Percentiles rank a stretch among this genome's conserved stretches.
phyloP scores from a whole-genome alignment of 1,140 invertebrate genomes.

The Zeugodacus cucurbitae region DNA sequence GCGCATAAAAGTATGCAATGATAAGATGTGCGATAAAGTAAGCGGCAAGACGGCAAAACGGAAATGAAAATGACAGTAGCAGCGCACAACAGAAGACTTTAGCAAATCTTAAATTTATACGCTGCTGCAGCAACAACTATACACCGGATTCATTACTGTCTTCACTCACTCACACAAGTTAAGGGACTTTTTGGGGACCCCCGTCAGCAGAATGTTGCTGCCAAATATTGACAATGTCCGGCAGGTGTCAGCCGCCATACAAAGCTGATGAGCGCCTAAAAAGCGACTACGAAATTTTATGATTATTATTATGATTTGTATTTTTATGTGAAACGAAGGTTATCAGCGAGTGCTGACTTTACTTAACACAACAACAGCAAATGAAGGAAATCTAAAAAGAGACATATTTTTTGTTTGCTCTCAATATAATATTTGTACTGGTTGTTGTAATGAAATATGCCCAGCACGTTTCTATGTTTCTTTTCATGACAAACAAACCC shows the following conservation, averaged over 20 bases:
- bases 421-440: too few species aligned
- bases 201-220: not conserved
- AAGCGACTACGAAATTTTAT: not conserved
- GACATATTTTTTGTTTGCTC: too few species aligned
- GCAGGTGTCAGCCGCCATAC: not conserved
- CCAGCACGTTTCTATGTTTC: not conserved
- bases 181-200: not conserved
- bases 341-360: not conserved
- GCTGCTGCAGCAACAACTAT: too few species aligned
- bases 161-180: not conserved
- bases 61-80: not conserved
- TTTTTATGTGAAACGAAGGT: not conserved
- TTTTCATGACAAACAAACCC: not conserved
- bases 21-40: not conserved
- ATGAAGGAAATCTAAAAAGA: too few species aligned
- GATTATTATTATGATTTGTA: not conserved
- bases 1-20: slow-evolving; percentile 6
- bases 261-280: not conserved
- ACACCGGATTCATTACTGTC: too few species aligned
- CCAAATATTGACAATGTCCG: not conserved
- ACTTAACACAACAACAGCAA: too few species aligned
- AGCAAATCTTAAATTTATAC: not conserved
- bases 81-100: not conserved
- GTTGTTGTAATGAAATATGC: not conserved
- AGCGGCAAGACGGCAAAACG: not conserved